Evolutionary conservation across 2,888 invertebrate genomes (phyloP).

Genomic region (Ditula angustiorana): DNA sequence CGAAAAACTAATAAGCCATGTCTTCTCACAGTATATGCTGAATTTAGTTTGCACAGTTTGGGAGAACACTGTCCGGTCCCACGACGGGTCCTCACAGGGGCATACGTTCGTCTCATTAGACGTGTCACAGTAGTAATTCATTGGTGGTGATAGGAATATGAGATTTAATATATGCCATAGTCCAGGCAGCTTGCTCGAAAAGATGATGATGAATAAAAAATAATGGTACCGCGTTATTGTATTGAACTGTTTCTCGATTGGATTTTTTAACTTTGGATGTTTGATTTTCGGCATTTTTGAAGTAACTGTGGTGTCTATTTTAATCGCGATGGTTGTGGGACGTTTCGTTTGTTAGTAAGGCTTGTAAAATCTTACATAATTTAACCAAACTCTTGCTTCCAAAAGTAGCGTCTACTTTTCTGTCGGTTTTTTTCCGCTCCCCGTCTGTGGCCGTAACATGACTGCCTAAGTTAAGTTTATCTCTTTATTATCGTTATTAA

Average conservation of each 20-base stretch:
- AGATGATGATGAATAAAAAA: conserved; percentile 60
- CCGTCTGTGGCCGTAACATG: no score
- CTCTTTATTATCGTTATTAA: no score
- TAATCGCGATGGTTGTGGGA: conserved; percentile 1
- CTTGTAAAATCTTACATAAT: not conserved
- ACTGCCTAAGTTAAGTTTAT: no score
- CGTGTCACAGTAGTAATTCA: conserved; percentile 57
- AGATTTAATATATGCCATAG: conserved; percentile 70
- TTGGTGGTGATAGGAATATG: conserved; percentile 68
- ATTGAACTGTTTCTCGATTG: conserved; percentile 64
- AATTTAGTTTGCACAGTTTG: conserved; percentile 70
- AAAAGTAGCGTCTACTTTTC: not conserved
- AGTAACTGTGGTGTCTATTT: not conserved
- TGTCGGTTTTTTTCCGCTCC: no score
- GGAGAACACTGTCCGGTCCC: conserved; percentile 64
- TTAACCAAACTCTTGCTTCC: no score
- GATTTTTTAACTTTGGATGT: conserved; percentile 52
- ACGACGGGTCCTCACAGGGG: conserved; percentile 62
- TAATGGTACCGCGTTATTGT: conserved; percentile 61
- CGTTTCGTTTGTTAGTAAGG: not conserved
- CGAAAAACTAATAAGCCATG: conserved; percentile 66
- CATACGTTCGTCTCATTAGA: conserved; percentile 44
- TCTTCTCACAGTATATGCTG: conserved; percentile 55
- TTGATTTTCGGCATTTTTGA: conserved; percentile 43
- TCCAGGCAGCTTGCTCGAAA: conserved; percentile 60